A percentile compares a stretch with the other conserved stretches of the same genome.
These are phyloP conservation scores for Aphelinus atriplicis DNA, from an alignment of 1,140 invertebrate genomes.

Conservation along the genomic window DNA sequence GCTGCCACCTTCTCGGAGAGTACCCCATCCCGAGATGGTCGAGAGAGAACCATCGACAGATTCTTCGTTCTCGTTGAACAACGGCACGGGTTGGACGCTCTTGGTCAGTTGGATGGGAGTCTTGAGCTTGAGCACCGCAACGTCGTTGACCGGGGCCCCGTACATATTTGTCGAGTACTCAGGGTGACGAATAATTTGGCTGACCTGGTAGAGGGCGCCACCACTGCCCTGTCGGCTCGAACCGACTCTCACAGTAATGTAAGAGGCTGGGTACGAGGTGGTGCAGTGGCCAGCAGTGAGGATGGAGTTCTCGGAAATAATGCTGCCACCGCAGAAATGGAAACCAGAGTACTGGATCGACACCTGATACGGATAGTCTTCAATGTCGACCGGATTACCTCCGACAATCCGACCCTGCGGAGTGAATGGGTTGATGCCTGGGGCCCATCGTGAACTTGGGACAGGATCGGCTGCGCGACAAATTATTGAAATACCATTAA, in stretches of 20 bases:
- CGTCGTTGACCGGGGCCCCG: slow-evolving; percentile 68
- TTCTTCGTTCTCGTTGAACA: too few species aligned
- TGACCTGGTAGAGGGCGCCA: slow-evolving; percentile 35
- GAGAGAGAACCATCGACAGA: too few species aligned
- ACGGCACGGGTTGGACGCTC: slow-evolving; percentile 29
- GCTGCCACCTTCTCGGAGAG: slow-evolving; percentile 16
- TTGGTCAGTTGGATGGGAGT: slow-evolving; percentile 66
- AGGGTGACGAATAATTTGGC: slow-evolving; percentile 18
- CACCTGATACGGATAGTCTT: too few species aligned
- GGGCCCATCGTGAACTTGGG: too few species aligned
- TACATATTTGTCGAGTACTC: slow-evolving; percentile 8
- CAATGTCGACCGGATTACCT: too few species aligned
- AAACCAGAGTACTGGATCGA: too few species aligned
- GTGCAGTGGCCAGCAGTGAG: slow-evolving; percentile 68
- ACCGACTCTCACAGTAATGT: slow-evolving; percentile 7
- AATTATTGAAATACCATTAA: too few species aligned
- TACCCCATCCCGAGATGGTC: slow-evolving; percentile 43
- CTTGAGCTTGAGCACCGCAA: slow-evolving; percentile 70
- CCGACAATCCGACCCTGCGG: too few species aligned
- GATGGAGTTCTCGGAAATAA: slow-evolving; percentile 37
- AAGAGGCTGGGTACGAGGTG: slow-evolving; percentile 25
- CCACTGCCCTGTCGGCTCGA: background rate
- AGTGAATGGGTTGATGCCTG: too few species aligned
- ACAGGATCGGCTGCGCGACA: too few species aligned
- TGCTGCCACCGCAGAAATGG: slow-evolving; percentile 45